Conservation (phyloP, 2,797 vertebrate species). For the Leptodactylus fallax region DNA sequence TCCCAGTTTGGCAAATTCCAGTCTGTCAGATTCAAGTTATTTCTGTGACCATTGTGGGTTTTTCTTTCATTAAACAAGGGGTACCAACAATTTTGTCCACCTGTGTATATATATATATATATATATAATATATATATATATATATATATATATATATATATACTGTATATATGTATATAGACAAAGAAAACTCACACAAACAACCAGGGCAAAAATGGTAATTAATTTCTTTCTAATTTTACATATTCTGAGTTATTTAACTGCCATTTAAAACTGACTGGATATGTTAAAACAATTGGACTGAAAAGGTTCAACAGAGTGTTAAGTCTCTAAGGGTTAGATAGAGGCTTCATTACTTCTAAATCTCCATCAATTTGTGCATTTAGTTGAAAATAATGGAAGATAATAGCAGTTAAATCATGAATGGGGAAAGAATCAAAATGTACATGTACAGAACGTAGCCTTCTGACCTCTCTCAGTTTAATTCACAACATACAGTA, state of each 20-base stretch:
- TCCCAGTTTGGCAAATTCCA: no score
- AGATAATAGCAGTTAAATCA: slow-evolving; percentile 37
- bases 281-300: slow-evolving; percentile 17
- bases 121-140: no score
- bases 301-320: neutral
- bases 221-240: neutral
- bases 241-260: neutral
- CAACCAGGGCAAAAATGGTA: neutral
- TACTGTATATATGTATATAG: no score
- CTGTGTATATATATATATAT: no score
- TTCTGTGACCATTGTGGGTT: no score
- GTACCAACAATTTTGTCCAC: no score
- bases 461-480: slow-evolving; percentile 11
- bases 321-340: neutral
- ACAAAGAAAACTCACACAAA: neutral
- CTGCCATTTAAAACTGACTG: slow-evolving; percentile 13
- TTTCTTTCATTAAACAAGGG: no score
- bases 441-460: slow-evolving; percentile 2
- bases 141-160: no score
- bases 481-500: slow-evolving; percentile 22
- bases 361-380: neutral
- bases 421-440: neutral
- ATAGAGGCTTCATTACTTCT: slow-evolving; percentile 14
- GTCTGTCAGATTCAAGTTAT: no score
- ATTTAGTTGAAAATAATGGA: slow-evolving; percentile 22